Conservation (phyloP, 2,797 vertebrate species). For the Ctenochaetus hawaiiensis region DNA sequence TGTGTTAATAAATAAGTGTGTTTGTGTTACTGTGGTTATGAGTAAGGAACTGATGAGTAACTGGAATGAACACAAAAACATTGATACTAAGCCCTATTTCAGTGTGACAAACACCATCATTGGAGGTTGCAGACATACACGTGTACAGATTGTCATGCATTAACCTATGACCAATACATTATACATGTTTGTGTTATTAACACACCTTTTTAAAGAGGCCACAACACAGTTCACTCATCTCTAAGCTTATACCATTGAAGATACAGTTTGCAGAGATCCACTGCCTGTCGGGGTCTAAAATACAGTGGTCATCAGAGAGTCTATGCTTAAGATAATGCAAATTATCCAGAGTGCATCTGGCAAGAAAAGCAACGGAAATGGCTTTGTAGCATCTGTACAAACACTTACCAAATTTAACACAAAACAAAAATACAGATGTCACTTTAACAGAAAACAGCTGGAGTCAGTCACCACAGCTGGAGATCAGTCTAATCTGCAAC, state of each 20-base stretch:
- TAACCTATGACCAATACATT: constrained; percentile 82
- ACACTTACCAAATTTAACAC: constrained; percentile 38
- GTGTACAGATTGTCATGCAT: constrained; percentile 91
- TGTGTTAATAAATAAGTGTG: constrained; percentile 18
- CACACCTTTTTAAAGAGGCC: constrained; percentile 57
- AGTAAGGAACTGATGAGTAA: constrained; percentile 40
- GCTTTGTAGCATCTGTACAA: constrained; percentile 31
- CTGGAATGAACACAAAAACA: constrained; percentile 57
- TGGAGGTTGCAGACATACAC: constrained; percentile 71
- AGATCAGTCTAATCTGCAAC: constrained; percentile 25
- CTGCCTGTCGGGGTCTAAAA: constrained; percentile 25
- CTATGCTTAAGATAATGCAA: constrained; percentile 32
- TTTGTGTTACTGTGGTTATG: constrained; percentile 49
- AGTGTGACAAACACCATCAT: constrained; percentile 72
- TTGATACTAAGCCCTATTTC: constrained; percentile 68
- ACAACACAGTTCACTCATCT: constrained; percentile 56
- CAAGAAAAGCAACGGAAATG: constrained; percentile 41
- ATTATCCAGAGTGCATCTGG: constrained; percentile 38
- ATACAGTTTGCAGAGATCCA: constrained; percentile 36
- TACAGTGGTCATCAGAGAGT: constrained; percentile 36
- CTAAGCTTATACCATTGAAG: constrained; percentile 39
- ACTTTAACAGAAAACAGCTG: constrained; percentile 24
- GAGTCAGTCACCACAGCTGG: constrained; percentile 45
- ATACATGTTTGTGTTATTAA: constrained; percentile 62
- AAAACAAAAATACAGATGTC: constrained; percentile 40